Base-by-base conservation (phyloP, 2,888 invertebrate genomes). In the Chalcosyrphus nemorum region DNA sequence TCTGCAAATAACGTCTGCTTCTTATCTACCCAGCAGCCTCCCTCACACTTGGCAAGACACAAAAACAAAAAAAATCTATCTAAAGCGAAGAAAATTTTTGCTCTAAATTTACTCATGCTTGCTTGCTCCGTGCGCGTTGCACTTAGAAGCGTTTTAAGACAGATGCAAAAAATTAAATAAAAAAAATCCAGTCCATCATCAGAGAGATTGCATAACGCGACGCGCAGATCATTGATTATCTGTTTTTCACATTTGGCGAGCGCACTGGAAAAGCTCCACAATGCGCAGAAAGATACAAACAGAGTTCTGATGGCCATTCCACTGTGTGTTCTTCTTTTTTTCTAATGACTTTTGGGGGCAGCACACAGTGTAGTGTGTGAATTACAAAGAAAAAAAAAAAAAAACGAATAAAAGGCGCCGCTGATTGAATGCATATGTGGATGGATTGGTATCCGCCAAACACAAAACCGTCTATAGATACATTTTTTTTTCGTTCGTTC, bases 371-470 rank as follows among this genome's bases (percentile, higher is more conserved):
- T 13, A 32, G 50, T 84, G 70, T 80, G 65, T 78, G 70, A 80
- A 80, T 70, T 75, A 70, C 80, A 82, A 72, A 56, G 54, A 54
- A 78, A 66, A n/a, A 35, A 29, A 32, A 32, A 32, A 32, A 32
- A 32, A 32, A 32, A 11, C 1, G 7, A 66, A 77, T 59, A 61
- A 82, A 84, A 77, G 77, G 82, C 68, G 77, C 84, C 78, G 84
- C 74, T 84, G 74, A 84, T 84, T 84, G 80, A 84, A 84, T 84
- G 82, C 78, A 84, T 65, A 78, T 78, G 61, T 74, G 59, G 59
- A 66, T 47, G 52, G 65, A 66, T 70, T 56, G 61, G 52, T 81
- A 61, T 63, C 50, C 29, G 47, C 54, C 47, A 21, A 38, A 45
- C 50, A 50, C 38, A 45, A 59, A 9, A 43, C 29, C 24, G 13